Evolutionary conservation across 2,797 vertebrate genomes (phyloP).

Genomic region (Gymnopithys bicolor): DNA sequence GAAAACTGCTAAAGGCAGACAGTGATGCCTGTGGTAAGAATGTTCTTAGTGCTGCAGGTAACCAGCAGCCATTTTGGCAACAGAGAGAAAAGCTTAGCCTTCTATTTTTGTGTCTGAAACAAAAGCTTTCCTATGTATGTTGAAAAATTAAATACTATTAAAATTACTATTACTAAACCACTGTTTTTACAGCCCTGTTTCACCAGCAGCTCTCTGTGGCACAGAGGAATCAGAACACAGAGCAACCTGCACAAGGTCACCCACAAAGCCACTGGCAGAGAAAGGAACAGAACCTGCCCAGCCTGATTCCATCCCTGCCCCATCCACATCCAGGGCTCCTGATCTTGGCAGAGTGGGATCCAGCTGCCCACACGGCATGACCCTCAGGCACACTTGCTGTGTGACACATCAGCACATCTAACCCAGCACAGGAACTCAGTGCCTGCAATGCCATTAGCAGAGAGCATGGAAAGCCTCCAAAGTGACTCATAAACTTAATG

Average conservation of each 20-base stretch:
- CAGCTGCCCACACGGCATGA: neutral
- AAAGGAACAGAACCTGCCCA: neutral
- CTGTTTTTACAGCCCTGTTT: neutral
- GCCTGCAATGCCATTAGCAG: neutral
- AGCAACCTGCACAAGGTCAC: neutral
- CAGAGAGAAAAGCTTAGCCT: neutral
- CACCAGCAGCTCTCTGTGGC: neutral
- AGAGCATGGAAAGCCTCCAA: neutral
- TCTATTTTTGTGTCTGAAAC: neutral
- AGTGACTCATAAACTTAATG: slow-evolving; percentile 8
- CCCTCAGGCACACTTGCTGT: neutral
- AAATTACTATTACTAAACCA: neutral
- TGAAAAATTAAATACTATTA: neutral
- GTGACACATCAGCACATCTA: neutral
- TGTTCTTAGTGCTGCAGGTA: neutral
- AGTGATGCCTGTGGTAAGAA: neutral
- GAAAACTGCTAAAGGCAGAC: neutral
- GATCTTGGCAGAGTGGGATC: neutral
- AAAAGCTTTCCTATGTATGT: neutral
- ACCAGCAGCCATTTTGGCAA: neutral
- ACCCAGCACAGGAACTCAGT: neutral
- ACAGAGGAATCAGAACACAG: neutral
- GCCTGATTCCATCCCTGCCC: neutral
- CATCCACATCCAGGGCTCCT: neutral
- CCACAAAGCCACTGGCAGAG: neutral